Conservation (phyloP, 2,888 invertebrate genomes). For the Gonocerus acuteangulatus region DNA sequence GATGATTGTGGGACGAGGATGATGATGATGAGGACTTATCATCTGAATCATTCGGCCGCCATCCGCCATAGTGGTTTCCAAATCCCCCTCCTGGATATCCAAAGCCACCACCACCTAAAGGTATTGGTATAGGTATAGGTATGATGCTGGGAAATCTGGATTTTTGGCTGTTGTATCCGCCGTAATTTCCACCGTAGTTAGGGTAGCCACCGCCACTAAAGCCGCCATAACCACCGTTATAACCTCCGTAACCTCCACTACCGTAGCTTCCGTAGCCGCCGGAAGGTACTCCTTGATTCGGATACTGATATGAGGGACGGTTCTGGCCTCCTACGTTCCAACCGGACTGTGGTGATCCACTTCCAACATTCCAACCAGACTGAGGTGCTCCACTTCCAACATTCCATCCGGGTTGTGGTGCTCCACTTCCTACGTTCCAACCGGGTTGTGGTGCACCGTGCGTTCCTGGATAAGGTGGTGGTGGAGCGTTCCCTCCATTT, state of each 20-base stretch:
- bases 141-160: conserved; percentile 13
- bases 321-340: background rate
- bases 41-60: too few relatives aligned
- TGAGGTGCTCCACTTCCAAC: background rate
- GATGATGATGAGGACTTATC: too few relatives aligned
- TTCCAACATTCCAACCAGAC: background rate
- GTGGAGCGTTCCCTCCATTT: conserved; percentile 3
- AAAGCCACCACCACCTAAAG: conserved; percentile 7
- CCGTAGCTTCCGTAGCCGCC: conserved; percentile 12
- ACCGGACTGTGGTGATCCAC: background rate
- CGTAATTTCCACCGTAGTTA: background rate
- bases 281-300: background rate
- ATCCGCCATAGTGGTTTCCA: background rate
- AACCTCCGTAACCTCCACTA: background rate
- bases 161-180: background rate
- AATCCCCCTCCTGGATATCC: background rate
- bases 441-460: background rate
- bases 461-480: conserved; percentile 2
- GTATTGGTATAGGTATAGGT: conserved; percentile 11
- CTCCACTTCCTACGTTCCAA: background rate
- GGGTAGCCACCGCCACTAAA: conserved; percentile 2
- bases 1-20: too few relatives aligned
- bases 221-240: background rate
- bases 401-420: background rate
- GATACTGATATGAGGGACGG: background rate